These are phyloP conservation scores for Xiphorhynchus elegans DNA, from an alignment of 2,113 vertebrate genomes.

Conservation along the genomic window DNA sequence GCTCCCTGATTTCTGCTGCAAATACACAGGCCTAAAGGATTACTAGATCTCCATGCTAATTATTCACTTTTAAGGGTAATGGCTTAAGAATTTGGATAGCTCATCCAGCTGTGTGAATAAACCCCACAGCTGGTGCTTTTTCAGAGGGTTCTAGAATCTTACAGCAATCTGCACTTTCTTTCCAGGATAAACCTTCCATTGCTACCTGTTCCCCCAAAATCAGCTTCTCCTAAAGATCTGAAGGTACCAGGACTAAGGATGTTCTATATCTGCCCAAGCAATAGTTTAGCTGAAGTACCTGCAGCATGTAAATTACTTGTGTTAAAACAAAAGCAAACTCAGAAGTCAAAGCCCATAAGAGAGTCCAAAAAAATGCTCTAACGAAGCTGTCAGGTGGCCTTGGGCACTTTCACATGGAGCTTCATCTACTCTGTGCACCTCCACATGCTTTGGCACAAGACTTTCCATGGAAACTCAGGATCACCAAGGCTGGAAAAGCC, in stretches of 20 bases:
- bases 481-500: background rate
- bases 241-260: background rate
- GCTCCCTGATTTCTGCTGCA: background rate
- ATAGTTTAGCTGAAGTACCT: background rate
- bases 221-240: background rate
- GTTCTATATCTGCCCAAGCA: background rate
- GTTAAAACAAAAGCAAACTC: background rate
- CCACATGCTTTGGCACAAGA: fast-evolving
- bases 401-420: background rate
- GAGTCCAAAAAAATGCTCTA: background rate
- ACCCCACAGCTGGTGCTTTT: background rate
- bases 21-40: background rate
- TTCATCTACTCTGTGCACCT: background rate
- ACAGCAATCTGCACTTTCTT: background rate
- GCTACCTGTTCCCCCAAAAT: background rate
- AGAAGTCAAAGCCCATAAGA: background rate
- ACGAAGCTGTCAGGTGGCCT: background rate
- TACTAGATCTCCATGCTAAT: background rate
- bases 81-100: background rate
- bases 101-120: background rate
- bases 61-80: background rate
- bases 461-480: background rate
- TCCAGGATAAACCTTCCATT: background rate
- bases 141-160: background rate
- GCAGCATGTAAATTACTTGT: background rate